Percentiles rank a stretch among this genome's conserved stretches.
Evolutionary conservation across 2,113 vertebrate species (phyloP).

Genomic region (Cephalopterus ornatus): DNA sequence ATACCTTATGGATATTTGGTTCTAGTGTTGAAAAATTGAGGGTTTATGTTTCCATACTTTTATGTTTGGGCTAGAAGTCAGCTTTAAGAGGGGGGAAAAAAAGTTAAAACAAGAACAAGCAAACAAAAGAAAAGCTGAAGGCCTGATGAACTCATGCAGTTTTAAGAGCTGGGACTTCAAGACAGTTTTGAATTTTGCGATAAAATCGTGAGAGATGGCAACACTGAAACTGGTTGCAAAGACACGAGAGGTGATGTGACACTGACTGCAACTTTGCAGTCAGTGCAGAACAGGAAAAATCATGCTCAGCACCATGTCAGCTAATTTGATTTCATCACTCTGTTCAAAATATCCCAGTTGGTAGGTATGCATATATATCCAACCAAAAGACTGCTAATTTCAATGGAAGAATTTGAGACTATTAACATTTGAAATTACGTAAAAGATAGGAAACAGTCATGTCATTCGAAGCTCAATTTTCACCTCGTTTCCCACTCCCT

Average conservation of each 20-base stretch:
- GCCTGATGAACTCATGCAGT: constrained; percentile 2
- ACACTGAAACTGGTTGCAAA: constrained; percentile 46
- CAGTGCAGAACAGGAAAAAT: constrained; percentile 52
- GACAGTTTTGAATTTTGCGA: constrained; percentile 22
- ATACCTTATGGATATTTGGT: constrained; percentile 5
- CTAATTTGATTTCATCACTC: constrained; percentile 31
- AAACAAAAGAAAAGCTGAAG: constrained; percentile 3
- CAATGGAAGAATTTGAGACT: background rate
- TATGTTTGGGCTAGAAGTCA: background rate
- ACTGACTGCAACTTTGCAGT: constrained; percentile 52
- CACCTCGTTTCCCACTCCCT: background rate
- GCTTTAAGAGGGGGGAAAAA: background rate
- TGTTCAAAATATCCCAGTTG: background rate
- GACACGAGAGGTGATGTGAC: constrained; percentile 6
- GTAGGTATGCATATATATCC: background rate
- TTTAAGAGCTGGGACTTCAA: constrained; percentile 41
- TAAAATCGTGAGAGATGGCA: constrained; percentile 50
- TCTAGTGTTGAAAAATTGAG: background rate
- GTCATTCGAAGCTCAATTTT: background rate
- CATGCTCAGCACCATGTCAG: constrained; percentile 47
- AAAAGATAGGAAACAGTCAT: background rate
- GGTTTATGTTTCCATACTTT: background rate
- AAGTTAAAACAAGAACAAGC: background rate
- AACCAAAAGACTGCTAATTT: background rate
- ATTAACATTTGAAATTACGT: background rate